Conservation (phyloP, 2,888 invertebrate species). For the Nasonia oneida region DNA sequence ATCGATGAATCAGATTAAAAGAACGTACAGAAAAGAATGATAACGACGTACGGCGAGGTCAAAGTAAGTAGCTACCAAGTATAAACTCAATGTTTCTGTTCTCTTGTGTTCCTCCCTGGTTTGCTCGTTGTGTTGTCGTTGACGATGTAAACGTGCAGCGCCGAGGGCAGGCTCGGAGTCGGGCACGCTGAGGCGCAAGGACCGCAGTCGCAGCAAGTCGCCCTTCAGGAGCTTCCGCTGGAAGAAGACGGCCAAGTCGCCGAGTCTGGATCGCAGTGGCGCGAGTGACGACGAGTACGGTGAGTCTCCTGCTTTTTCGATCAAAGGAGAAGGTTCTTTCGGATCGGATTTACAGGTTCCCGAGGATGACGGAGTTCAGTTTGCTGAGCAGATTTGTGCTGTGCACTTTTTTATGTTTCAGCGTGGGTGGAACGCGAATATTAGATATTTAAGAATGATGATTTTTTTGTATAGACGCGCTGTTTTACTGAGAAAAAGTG, state of each 20-base stretch:
- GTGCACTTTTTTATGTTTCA: neutral
- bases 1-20: too few relatives aligned
- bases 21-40: neutral
- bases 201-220: slow-evolving; percentile 94
- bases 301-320: slow-evolving; percentile 69
- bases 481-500: neutral
- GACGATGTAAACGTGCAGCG: slow-evolving; percentile 67
- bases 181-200: slow-evolving; percentile 81
- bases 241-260: slow-evolving; percentile 87
- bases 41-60: neutral
- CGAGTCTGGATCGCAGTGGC: slow-evolving; percentile 84
- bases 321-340: neutral
- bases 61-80: slow-evolving; percentile 2
- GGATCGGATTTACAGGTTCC: neutral
- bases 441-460: neutral
- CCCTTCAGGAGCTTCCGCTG: slow-evolving; percentile 96
- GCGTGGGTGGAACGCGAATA: neutral
- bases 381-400: neutral
- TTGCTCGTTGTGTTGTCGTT: slow-evolving; percentile 67
- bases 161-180: slow-evolving; percentile 76
- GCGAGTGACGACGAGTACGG: slow-evolving; percentile 92
- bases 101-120: slow-evolving; percentile 17
- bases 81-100: slow-evolving; percentile 18
- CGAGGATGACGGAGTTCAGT: neutral
- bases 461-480: neutral